Evolutionary conservation across 2,113 vertebrate genomes (phyloP), one percentile per base, ranked within the genome.

Genomic region (Ovis canadensis): DNA sequence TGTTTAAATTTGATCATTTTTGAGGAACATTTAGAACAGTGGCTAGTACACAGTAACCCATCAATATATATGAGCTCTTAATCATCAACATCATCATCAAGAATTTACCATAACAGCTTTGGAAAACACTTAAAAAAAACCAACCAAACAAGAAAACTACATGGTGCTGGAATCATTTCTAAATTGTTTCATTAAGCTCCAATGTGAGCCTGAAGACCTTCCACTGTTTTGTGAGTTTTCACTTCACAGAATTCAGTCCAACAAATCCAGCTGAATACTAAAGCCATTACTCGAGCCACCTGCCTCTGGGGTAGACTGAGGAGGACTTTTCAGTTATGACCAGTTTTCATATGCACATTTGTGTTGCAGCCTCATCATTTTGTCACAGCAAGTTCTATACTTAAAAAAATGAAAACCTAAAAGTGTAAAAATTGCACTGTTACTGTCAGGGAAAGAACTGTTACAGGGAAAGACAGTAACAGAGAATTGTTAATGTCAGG

Each of bases 401-500:
- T 25, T 96, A 95, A 93, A 98, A 74, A 98, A 90, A 92, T 50
- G 74, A 98, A 97, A 96, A 95, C 3, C 67, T 71, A 90, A 90
- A 52, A 54, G 85, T 45, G 50, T 91, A 96, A 94, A 97, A 91
- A 92, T 74, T 74, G 11, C 19, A 40, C 19, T 23, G 67, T 40
- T 74, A 40, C n/a, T 74, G 67, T 74, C n/a, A 71, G n/a, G n/a
- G n/a, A 71, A 36, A 71, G 64, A 36, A 71, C 19, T 36, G 64
- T 36, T 23, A 71, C 67, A 71, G 67, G 67, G 67, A 40, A 74
- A 74, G 67, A 40, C 67, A 74, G 67, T 40, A 40, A 40, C 67
- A 74, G 97, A 1, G 95, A 98, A 97, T 50, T 94, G 45, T 93
- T 98, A 82, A 62, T 94, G 45, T 50, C 64, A 93, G 33, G 62